Conservation (phyloP, 2,113 vertebrate genomes). For the Micronycteris hirsuta region DNA sequence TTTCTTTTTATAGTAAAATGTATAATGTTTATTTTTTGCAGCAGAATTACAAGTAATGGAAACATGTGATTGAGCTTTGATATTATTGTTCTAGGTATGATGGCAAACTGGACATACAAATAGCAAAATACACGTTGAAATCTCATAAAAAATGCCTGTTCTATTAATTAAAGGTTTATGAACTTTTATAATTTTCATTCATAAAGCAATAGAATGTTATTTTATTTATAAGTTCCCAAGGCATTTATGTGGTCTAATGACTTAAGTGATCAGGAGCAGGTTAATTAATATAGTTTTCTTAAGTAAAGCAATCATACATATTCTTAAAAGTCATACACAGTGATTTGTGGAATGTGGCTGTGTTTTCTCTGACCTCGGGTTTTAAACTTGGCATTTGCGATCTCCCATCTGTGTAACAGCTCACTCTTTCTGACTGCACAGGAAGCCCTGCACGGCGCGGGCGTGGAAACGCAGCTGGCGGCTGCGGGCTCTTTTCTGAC, state of each 20-base stretch:
- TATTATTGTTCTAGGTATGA: neutral
- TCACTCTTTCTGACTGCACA: conserved; percentile 76
- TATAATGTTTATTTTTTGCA: conserved; percentile 26
- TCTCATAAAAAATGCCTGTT: neutral
- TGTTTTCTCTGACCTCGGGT: neutral
- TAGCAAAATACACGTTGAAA: neutral
- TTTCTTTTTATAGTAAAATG: conserved; percentile 41
- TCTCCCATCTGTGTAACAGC: conserved; percentile 8
- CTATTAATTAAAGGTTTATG: neutral
- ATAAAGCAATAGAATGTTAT: neutral
- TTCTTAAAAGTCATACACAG: neutral
- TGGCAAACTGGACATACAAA: neutral
- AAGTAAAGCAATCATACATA: neutral
- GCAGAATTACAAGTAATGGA: conserved; percentile 1
- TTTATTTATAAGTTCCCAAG: conserved; percentile 13
- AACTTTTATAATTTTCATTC: neutral
- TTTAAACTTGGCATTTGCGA: neutral
- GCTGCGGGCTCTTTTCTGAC: conserved; percentile 93
- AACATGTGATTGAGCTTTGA: neutral
- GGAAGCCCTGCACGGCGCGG: conserved; percentile 90
- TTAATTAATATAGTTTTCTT: neutral
- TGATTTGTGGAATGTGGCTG: neutral
- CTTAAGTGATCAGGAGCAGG: neutral
- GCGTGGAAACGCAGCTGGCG: conserved; percentile 91
- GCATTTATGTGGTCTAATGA: neutral